Evolutionary conservation across 92 coral and sea anemone genomes (phyloP), one percentile per base, ranked within the genome.

Genomic region (Anthopleura xanthogrammica): DNA sequence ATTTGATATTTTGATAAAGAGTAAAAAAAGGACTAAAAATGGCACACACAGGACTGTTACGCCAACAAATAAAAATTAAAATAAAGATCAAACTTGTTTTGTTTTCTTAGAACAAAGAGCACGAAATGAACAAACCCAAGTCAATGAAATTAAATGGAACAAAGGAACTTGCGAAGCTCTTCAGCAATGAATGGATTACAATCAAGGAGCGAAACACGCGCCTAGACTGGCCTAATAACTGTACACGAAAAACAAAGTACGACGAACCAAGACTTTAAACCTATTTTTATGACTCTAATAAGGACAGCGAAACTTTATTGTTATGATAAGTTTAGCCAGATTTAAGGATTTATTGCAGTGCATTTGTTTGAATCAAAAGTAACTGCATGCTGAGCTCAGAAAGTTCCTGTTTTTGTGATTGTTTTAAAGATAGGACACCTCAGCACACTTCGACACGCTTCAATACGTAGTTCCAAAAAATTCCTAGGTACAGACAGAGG

Each of bases 61-160:
- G 12, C 64, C 72, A 64, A 64, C 72, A 64, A 68, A 36, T 68
- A 12, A 36, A 68, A 68, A 68, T 13, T 2, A 68, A 29, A 68
- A 36, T 43, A 46, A 43, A 50, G 79, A 24, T 52, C 65, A 50
- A 84, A 52, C 17, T 76, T 76, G 72, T 60, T 68, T 68, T 78
- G 73, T 85, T 81, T 76, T 20, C 19, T 46, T 60, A 52, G 85
- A 85, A 79, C 60, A 80, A 83, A 55, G 80, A 36, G 6, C 56
- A 75, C 86, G 40, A 83, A 83, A 83, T 74, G 80, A 83, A 74
- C 86, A 83, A 83, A 83, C 80, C 41, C 10, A 23, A 75, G 52
- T 83, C 72, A 72, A 82, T 48, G 77, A 71, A 71, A 80, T 80
- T 64, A 80, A 62, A 80, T 16, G 36, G 60, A 66, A 80, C 83